A percentile compares a stretch with the other conserved stretches of the same genome.
Conservation (phyloP, 2,888 invertebrate genomes). For the Xanthia icteritia region DNA sequence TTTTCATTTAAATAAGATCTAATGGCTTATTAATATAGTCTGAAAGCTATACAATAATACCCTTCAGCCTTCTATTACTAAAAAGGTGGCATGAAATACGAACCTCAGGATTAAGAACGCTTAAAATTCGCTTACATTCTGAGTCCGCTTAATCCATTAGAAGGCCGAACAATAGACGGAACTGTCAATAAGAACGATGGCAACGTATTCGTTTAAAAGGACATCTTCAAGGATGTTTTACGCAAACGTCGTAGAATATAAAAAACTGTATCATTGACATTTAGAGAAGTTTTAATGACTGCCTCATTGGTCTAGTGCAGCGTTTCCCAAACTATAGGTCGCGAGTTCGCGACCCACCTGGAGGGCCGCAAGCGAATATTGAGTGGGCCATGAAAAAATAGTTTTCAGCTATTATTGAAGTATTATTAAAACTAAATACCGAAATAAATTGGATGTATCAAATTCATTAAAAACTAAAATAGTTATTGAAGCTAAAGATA, state of each 20-base stretch:
- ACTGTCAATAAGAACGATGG: background rate
- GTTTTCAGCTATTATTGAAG: no score
- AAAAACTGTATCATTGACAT: constrained; percentile 3
- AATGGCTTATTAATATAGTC: background rate
- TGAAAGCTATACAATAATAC: background rate
- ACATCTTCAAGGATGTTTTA: constrained; percentile 22
- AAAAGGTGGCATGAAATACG: constrained; percentile 14
- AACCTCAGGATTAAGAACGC: constrained; percentile 19
- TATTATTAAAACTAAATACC: no score
- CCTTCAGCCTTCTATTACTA: background rate
- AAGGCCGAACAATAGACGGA: constrained; percentile 9
- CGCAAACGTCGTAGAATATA: background rate
- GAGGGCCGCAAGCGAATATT: no score
- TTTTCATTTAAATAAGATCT: background rate
- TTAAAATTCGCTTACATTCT: constrained; percentile 28
- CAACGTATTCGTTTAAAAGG: background rate
- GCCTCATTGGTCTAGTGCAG: no score
- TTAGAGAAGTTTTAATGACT: background rate
- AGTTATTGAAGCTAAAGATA: no score
- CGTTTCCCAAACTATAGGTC: no score
- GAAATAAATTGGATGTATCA: no score
- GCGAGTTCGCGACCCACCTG: no score
- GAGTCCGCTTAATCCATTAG: constrained; percentile 22
- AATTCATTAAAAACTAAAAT: no score
- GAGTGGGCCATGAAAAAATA: no score